phyloP scores from a whole-genome alignment of 2,797 vertebrate genomes.

The Octomys mimax region DNA sequence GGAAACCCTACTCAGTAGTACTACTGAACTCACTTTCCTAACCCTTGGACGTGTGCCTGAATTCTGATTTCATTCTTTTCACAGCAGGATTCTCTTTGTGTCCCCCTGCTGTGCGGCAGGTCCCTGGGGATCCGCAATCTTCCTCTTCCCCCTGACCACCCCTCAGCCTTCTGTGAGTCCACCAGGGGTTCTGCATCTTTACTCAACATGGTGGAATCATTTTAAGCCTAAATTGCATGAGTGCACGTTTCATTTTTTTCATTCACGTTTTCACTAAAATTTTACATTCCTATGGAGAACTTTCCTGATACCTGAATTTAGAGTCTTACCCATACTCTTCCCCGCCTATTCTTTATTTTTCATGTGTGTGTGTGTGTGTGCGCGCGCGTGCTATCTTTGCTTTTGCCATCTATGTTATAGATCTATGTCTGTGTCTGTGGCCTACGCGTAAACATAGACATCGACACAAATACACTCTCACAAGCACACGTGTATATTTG shows the following conservation, averaged over 20 bases:
- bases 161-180: neutral
- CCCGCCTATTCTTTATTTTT: neutral
- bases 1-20: neutral
- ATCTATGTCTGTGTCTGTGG: neutral
- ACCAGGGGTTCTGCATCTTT: neutral
- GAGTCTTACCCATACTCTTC: neutral
- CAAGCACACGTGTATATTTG: neutral
- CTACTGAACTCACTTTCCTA: neutral
- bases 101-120: neutral
- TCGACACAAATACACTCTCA: neutral
- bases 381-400: neutral
- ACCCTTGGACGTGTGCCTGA: neutral
- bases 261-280: neutral
- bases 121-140: neutral
- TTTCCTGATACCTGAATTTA: neutral
- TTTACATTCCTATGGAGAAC: neutral
- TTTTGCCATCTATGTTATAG: neutral
- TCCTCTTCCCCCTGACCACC: no score
- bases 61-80: neutral
- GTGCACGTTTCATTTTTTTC: neutral
- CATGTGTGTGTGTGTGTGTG: no score
- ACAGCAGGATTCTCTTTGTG: neutral
- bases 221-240: neutral
- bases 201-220: neutral
- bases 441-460: neutral